These are phyloP conservation scores for Dastarcus helophoroides DNA, from an alignment of 2,888 invertebrate species.

Conservation along the genomic window DNA sequence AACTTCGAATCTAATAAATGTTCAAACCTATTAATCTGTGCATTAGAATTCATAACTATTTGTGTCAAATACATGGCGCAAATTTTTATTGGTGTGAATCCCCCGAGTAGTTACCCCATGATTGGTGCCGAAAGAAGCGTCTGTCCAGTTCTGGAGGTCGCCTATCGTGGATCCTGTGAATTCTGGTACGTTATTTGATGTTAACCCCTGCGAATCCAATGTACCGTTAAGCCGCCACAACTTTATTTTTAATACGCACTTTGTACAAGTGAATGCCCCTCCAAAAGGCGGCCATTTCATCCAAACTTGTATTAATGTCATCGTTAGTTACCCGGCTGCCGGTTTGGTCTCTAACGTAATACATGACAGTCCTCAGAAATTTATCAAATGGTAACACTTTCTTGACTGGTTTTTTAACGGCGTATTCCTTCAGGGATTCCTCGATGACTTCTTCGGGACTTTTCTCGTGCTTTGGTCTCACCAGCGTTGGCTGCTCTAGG, in stretches of 20 bases:
- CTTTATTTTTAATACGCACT: constrained; percentile 5
- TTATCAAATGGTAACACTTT: constrained; percentile 19
- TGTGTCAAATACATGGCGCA: too few species aligned
- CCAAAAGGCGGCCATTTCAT: constrained; percentile 24
- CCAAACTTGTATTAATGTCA: constrained; percentile 19
- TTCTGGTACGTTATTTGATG: constrained; percentile 1
- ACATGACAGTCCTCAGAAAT: constrained; percentile 19
- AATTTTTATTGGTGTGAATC: too few species aligned
- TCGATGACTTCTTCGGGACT: constrained; percentile 21
- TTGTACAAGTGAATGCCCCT: constrained; percentile 8
- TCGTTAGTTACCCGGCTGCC: constrained; percentile 17
- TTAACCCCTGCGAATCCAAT: neutral
- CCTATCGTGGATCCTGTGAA: constrained; percentile 11
- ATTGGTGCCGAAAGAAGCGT: constrained; percentile 14
- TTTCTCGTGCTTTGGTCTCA: constrained; percentile 13
- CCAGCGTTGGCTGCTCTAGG: constrained; percentile 18
- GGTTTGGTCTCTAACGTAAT: constrained; percentile 15
- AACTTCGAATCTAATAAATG: too few species aligned
- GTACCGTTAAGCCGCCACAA: neutral
- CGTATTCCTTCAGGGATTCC: constrained; percentile 15
- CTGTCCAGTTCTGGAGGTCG: constrained; percentile 22
- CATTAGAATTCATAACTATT: too few species aligned
- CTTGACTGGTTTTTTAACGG: constrained; percentile 3
- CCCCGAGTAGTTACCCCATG: constrained; percentile 6
- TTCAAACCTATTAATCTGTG: too few species aligned